Percentiles rank a stretch among this genome's conserved stretches.
Evolutionary conservation across 92 coral and sea anemone species (phyloP).

Genomic region (Heliopora coerulea): DNA sequence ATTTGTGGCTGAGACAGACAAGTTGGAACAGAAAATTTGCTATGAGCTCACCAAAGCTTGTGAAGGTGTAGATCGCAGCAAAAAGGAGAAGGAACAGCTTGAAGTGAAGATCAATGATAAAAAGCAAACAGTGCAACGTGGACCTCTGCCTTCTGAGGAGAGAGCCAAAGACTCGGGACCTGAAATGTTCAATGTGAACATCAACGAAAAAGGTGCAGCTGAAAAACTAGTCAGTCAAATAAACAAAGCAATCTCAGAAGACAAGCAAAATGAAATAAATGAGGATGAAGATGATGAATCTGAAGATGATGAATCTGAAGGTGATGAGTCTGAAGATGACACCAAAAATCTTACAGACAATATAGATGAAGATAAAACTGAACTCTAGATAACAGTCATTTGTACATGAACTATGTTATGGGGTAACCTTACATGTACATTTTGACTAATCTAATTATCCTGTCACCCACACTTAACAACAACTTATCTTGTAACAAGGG

Average conservation of each 20-base stretch:
- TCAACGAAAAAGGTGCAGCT: conserved; percentile 90
- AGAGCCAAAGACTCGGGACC: conserved; percentile 61
- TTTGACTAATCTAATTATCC: too few relatives aligned
- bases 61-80: conserved; percentile 91
- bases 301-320: conserved; percentile 59
- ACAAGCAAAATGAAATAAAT: conserved; percentile 48
- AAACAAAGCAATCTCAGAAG: conserved; percentile 66
- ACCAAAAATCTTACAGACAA: conserved; percentile 47
- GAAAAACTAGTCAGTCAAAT: conserved; percentile 79
- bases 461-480: too few relatives aligned
- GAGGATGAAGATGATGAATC: conserved; percentile 56
- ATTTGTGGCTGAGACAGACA: conserved; percentile 42
- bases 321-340: conserved; percentile 37
- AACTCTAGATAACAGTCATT: conserved; percentile 1
- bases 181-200: conserved; percentile 76
- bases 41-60: conserved; percentile 84
- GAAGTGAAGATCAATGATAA: conserved; percentile 74
- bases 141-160: background rate
- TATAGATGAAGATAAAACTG: conserved; percentile 22
- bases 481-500: too few relatives aligned
- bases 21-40: conserved; percentile 80
- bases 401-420: too few relatives aligned
- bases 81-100: conserved; percentile 84
- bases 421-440: too few relatives aligned
- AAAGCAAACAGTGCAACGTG: conserved; percentile 53